Base-by-base conservation (phyloP, 2,797 vertebrate genomes). In the Poeciliopsis paucimaculata region DNA sequence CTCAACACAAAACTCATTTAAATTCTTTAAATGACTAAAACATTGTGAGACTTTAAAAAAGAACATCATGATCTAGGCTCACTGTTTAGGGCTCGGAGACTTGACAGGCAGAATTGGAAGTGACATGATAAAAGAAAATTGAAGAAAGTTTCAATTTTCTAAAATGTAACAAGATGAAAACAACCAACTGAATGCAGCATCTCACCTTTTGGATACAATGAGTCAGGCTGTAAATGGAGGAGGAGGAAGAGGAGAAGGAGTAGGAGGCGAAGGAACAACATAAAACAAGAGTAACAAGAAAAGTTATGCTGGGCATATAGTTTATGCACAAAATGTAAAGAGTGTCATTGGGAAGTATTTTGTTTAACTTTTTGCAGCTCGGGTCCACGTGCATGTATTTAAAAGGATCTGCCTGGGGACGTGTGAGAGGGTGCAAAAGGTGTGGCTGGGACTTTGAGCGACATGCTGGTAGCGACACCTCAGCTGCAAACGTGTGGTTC, bases 401-500 rank as follows among this genome's bases (percentile, higher is more conserved):
- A 66, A 76, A 70, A 47, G 28, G n/a, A 46, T 70, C 43, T 4
- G 36, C 73, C 74, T 47, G 77, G 18, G 74, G 45, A 46, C 13
- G 1, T 39, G 73, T 47, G 23, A 26, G 75, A 26, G 26, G 36
- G 83, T 66, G 81, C 72, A 82, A 88, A 73, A 75, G 80, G 78
- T 70, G 79, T 80, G 47, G 86, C 82, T 91, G 92, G 84, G 84
- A 93, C 83, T 91, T 93, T 89, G 83, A 76, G 86, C 87, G 85
- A 74, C 86, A 85, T 45, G 49, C 80, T 85, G 84, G 85, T 87
- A 90, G 78, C n/a, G 64, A 79, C 93, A 89, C 89, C 88, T 93
- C 85, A 13, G 78, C 51, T 90, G 89, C 82, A 84, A 93, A 94
- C 79, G 77, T 86, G 93, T 88, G 94, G 90, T 91, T 91, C 91